These are phyloP conservation scores for Phengaris alcon DNA, from an alignment of 2,888 invertebrate genomes.

Conservation along the genomic window DNA sequence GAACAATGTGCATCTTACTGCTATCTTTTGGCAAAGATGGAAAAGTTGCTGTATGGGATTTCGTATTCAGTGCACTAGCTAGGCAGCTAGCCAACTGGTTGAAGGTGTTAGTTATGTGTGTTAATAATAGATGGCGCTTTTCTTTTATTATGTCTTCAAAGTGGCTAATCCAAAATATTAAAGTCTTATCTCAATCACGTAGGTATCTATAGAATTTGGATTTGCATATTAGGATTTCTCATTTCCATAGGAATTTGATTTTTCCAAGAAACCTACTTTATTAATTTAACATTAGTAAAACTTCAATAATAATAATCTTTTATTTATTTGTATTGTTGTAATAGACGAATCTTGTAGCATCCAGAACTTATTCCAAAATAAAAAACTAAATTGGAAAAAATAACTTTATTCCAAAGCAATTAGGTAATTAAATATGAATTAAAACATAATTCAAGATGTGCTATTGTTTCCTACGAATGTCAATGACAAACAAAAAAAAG, in stretches of 20 bases:
- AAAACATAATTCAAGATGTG: neutral
- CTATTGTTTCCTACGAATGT: conserved; percentile 4
- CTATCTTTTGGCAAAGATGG: conserved; percentile 11
- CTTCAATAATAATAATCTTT: too few relatives aligned
- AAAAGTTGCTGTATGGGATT: neutral
- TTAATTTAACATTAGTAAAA: too few relatives aligned
- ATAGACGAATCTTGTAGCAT: too few relatives aligned
- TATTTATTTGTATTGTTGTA: too few relatives aligned
- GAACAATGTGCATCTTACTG: conserved; percentile 1
- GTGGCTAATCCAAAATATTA: neutral
- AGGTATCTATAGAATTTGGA: too few relatives aligned
- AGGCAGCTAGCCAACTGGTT: neutral
- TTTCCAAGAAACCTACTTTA: too few relatives aligned
- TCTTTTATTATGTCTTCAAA: neutral
- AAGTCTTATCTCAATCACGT: neutral
- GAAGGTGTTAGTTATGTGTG: neutral
- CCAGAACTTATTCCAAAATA: too few relatives aligned
- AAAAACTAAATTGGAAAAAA: too few relatives aligned
- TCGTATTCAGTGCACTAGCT: neutral
- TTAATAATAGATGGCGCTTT: conserved; percentile 11
- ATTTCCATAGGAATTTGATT: too few relatives aligned
- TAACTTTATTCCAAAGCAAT: too few relatives aligned
- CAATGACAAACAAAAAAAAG: conserved; percentile 18
- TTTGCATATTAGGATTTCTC: too few relatives aligned
- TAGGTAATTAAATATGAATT: too few relatives aligned